These are phyloP conservation scores for Phodopus roborovskii DNA, from an alignment of 2,113 vertebrate species.

Conservation along the genomic window DNA sequence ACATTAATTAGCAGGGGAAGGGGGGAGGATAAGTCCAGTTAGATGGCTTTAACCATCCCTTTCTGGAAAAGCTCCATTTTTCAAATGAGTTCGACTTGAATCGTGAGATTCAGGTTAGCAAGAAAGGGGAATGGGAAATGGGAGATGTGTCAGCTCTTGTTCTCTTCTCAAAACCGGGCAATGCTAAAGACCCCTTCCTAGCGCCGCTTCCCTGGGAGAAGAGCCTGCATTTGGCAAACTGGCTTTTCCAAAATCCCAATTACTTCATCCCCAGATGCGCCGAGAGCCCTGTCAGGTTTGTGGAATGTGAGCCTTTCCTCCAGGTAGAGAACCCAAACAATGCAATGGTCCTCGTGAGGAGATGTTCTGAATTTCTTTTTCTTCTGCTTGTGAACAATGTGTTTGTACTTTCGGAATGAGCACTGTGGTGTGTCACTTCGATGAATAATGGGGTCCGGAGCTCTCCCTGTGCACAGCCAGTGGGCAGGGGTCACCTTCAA, in stretches of 20 bases:
- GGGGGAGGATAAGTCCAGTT: background rate
- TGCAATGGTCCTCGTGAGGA: background rate
- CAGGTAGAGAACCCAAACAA: constrained; percentile 58
- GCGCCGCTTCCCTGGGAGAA: background rate
- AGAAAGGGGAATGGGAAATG: background rate
- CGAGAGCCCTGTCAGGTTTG: constrained; percentile 23
- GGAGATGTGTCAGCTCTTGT: background rate
- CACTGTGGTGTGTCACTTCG: background rate
- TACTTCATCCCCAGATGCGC: background rate
- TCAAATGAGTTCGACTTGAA: background rate
- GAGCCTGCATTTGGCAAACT: background rate
- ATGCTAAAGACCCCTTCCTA: background rate
- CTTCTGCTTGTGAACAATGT: constrained; percentile 52
- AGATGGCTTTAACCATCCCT: background rate
- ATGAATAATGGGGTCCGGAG: constrained; percentile 58
- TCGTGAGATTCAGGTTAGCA: background rate
- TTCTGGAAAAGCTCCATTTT: background rate
- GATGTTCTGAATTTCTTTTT: constrained; percentile 51
- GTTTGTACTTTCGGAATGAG: constrained; percentile 42
- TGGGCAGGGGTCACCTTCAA: constrained; percentile 71
- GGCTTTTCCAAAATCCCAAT: background rate
- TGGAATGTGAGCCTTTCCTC: constrained; percentile 56
- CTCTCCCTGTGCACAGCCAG: constrained; percentile 68
- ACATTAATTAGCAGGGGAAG: background rate
- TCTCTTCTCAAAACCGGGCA: background rate